Conservation (phyloP, 2,113 vertebrate genomes). For the Helogale parvula region DNA sequence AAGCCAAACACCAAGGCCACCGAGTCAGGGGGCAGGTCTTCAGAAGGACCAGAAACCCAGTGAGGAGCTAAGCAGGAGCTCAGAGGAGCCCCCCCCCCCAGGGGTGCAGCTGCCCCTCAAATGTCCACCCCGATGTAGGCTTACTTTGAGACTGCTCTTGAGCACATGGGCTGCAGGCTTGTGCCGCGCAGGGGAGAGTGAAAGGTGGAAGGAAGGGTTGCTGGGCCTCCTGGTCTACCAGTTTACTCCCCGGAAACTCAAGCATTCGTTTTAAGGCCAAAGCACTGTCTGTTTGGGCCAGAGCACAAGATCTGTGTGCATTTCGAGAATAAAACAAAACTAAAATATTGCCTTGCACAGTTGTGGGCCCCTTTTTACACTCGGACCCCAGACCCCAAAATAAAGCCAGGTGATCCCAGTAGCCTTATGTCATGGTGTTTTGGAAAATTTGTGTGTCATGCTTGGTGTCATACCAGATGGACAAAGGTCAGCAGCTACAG, state of each 20-base stretch:
- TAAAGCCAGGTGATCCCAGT: neutral
- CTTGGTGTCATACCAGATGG: neutral
- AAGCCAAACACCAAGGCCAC: too few relatives aligned
- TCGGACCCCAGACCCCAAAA: accelerated
- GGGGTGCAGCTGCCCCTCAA: neutral
- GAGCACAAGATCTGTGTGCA: neutral
- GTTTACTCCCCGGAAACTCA: too few relatives aligned
- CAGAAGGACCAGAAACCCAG: neutral
- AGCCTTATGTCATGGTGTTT: neutral
- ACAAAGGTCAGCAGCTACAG: neutral
- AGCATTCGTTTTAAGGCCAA: neutral
- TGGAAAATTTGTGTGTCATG: neutral
- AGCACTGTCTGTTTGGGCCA: too few relatives aligned
- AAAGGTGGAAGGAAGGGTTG: neutral
- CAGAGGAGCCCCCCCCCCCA: neutral
- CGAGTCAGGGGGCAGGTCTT: neutral
- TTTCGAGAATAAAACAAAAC: neutral
- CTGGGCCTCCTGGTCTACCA: neutral
- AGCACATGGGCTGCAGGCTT: neutral
- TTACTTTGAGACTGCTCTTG: neutral
- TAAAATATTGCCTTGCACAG: neutral
- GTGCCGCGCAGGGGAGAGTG: accelerated
- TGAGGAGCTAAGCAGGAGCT: neutral
- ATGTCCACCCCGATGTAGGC: accelerated
- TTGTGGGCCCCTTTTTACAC: accelerated